Conservation (phyloP, 2,113 vertebrate genomes). For the Ochotona curzoniae region DNA sequence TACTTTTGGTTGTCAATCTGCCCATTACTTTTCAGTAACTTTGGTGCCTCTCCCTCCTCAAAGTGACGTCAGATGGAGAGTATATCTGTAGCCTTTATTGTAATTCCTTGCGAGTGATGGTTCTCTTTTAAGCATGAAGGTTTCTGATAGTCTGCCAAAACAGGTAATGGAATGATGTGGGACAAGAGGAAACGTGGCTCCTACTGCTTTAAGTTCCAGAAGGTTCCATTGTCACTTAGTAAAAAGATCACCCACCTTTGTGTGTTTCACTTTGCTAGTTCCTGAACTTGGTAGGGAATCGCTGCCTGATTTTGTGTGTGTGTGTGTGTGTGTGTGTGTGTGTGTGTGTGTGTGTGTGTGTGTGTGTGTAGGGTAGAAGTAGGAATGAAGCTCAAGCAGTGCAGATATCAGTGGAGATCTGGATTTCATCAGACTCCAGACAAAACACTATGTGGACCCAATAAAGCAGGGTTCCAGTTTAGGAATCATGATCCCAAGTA, state of each 20-base stretch:
- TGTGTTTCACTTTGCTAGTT: background rate
- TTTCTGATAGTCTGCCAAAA: background rate
- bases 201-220: background rate
- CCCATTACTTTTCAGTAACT: background rate
- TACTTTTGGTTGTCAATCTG: background rate
- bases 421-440: background rate
- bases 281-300: slow-evolving; percentile 5
- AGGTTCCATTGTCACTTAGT: background rate
- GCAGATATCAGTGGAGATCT: background rate
- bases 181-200: background rate
- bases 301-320: background rate
- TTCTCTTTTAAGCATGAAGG: background rate
- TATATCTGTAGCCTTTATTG: background rate
- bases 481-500: background rate
- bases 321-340: too few species aligned
- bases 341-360: too few species aligned
- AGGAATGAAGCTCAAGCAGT: slow-evolving; percentile 13
- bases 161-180: background rate
- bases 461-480: background rate
- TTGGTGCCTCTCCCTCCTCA: background rate
- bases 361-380: background rate
- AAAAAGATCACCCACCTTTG: background rate
- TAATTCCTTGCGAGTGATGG: background rate
- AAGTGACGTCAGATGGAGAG: background rate
- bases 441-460: background rate